Conservation (phyloP, 1,140 invertebrate genomes). For the Nomia melanderi region DNA sequence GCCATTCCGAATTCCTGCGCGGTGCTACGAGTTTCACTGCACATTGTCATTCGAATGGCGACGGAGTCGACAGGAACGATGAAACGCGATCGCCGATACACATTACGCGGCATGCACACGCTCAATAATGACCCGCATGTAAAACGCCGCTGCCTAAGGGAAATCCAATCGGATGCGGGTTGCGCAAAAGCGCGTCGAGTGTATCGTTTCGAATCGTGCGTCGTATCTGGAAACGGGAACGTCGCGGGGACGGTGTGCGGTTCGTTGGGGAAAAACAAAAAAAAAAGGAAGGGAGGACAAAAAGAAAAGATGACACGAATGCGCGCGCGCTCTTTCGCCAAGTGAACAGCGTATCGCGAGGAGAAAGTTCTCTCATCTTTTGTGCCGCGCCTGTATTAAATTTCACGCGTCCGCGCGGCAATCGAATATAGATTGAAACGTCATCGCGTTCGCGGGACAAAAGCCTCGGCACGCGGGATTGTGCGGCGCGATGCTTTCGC, state of each 20-base stretch:
- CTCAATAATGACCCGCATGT: slow-evolving; percentile 41
- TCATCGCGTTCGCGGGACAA: not conserved
- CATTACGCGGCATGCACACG: not conserved
- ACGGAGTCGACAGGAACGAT: not conserved
- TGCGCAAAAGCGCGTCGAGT: slow-evolving; percentile 24
- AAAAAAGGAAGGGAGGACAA: not conserved
- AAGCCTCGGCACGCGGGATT: not conserved
- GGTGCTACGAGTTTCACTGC: too few species aligned
- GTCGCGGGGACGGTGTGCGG: too few species aligned
- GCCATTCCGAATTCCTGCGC: too few species aligned
- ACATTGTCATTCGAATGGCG: not conserved
- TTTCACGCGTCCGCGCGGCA: slow-evolving; percentile 11
- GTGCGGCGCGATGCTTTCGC: too few species aligned
- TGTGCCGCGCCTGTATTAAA: not conserved
- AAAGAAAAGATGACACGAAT: not conserved
- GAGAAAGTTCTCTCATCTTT: slow-evolving; percentile 28
- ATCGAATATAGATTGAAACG: slow-evolving; percentile 32
- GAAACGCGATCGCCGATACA: not conserved
- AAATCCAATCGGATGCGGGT: slow-evolving; percentile 36
- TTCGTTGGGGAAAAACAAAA: not conserved
- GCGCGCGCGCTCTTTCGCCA: too few species aligned
- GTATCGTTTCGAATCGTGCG: slow-evolving; percentile 29
- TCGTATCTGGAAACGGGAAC: slow-evolving; percentile 13
- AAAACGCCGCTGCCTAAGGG: slow-evolving; percentile 24
- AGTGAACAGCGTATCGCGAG: not conserved